Evolutionary conservation across 2,797 vertebrate genomes (phyloP).

Genomic region (Otolemur crassicaudatus): DNA sequence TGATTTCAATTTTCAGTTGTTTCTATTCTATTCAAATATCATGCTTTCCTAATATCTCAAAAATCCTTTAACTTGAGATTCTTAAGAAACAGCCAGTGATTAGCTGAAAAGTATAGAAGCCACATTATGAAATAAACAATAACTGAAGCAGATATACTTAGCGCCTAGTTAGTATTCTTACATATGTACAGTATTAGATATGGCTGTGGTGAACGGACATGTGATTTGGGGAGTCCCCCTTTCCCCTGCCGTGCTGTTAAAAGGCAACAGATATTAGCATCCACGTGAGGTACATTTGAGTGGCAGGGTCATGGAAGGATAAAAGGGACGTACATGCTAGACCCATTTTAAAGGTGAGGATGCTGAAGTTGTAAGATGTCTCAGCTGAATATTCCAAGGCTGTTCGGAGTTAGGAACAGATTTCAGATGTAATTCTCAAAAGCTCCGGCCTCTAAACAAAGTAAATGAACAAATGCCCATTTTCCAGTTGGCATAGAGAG

Average conservation of each 20-base stretch:
- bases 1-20: constrained; percentile 25
- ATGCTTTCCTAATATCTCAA: constrained; percentile 41
- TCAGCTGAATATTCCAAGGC: not conserved
- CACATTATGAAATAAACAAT: constrained; percentile 19
- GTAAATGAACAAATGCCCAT: constrained; percentile 25
- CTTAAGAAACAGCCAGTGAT: constrained; percentile 19
- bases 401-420: not conserved
- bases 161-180: not conserved
- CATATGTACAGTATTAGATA: not conserved
- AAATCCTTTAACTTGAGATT: constrained; percentile 43
- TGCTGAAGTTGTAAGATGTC: not conserved
- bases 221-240: not conserved
- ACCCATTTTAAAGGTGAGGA: constrained; percentile 46
- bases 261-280: not conserved
- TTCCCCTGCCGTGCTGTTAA: not conserved
- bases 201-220: not conserved
- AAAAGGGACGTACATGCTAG: not conserved
- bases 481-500: constrained; percentile 60
- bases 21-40: constrained; percentile 39
- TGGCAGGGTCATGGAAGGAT: not conserved
- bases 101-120: constrained; percentile 26
- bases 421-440: constrained; percentile 51
- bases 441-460: constrained; percentile 57
- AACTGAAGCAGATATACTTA: not conserved
- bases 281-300: not conserved